A percentile compares a stretch with the other conserved stretches of the same genome.
These are phyloP conservation scores for Carcharodon carcharias DNA, from an alignment of 2,797 vertebrate species.

Conservation along the genomic window DNA sequence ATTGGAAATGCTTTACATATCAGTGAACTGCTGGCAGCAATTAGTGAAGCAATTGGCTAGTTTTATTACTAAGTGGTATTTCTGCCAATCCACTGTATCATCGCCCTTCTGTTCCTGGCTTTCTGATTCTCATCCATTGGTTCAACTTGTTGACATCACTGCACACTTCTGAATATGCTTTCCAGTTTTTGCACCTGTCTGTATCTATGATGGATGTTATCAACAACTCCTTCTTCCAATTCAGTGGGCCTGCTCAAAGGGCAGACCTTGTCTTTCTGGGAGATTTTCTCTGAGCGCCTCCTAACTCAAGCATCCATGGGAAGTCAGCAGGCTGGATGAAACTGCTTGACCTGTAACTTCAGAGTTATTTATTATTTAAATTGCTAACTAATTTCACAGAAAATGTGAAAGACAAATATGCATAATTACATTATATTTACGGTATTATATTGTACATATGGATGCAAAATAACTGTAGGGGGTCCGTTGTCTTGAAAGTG, in stretches of 20 bases:
- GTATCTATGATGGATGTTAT: neutral
- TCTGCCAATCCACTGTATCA: neutral
- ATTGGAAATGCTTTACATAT: neutral
- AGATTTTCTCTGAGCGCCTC: neutral
- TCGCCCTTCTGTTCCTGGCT: neutral
- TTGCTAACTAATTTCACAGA: neutral
- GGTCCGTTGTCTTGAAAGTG: neutral
- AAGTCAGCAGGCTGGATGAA: neutral
- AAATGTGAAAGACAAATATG: neutral
- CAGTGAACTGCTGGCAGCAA: neutral
- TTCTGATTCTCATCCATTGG: neutral
- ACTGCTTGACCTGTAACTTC: neutral
- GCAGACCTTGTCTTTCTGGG: neutral
- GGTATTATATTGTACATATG: neutral
- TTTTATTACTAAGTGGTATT: neutral
- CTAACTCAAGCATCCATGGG: neutral
- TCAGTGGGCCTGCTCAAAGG: neutral
- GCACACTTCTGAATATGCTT: neutral
- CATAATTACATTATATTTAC: neutral
- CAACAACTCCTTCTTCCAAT: neutral
- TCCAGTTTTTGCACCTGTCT: neutral
- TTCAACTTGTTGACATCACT: neutral
- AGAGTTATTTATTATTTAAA: neutral
- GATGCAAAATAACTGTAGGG: neutral
- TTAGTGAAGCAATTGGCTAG: neutral